Evolutionary conservation across 1,140 invertebrate species (phyloP), one percentile per base, ranked within the genome.

Genomic region (Oryctes rhinoceros): DNA sequence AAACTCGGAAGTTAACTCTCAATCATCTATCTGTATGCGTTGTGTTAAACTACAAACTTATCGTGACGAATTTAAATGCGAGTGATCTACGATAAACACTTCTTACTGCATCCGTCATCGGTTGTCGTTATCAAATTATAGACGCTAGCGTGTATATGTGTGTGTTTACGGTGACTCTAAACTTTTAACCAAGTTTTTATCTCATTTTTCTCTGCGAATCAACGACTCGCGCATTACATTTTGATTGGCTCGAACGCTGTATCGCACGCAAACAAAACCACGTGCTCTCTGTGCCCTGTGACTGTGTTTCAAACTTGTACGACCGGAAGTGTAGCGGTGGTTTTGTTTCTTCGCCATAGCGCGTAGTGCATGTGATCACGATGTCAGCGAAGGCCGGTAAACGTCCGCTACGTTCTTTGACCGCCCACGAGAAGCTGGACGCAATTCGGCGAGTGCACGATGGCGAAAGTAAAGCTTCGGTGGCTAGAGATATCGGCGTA

Each of bases 391-490:
- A 86, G 83, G 81, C 83, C 82, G 92, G 92, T 65, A 95, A 94
- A 87, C 91, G 94, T 15, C 93, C 93, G 0, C 85, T 94, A 84
- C 90, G 93, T 62, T 91, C 93, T 78, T 88, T 95, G 24, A 93
- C 92, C 7, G 92, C 94, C 0, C 89, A 91, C 24, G 94, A 95
- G 84, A 96, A 96, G 86, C 90, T 96, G 79, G 91, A 92, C 44
- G 94, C 94, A 4, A 95, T 96, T 62, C 90, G 93, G 80, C 89
- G 94, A 35, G 94, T 96, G 0, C 94, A 94, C 87, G 92, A 93
- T 83, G 94, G 94, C 48, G 94, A 95, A 85, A 94, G 93, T 11
- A 95, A 96, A 83, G 94, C 94, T 0, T 94, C 94, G 0, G 94
- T 96, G 0, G 94, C 94, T 0, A 88, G 94, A 0, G 93, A 95